These are phyloP conservation scores for Cotesia congregata DNA, from an alignment of 2,888 invertebrate species.

Conservation along the genomic window DNA sequence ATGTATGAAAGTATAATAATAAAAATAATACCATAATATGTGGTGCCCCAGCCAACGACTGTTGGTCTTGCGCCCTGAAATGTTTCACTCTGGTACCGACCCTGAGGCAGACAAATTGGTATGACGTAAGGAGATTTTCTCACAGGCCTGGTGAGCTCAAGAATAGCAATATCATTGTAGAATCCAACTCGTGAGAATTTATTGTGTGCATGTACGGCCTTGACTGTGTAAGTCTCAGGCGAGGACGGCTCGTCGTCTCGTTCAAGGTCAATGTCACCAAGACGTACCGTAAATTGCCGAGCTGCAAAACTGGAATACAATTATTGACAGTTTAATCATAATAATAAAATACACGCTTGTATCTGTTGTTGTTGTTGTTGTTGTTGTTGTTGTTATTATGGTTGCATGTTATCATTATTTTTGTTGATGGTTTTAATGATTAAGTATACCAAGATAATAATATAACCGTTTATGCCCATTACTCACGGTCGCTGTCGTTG, in stretches of 20 bases:
- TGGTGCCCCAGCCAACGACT: slow-evolving; percentile 94
- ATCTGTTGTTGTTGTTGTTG: neutral
- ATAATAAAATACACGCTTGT: neutral
- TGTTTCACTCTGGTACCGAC: slow-evolving; percentile 74
- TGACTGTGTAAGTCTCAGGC: slow-evolving; percentile 84
- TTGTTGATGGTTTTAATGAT: neutral
- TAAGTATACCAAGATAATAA: neutral
- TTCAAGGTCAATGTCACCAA: slow-evolving; percentile 90
- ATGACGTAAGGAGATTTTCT: slow-evolving; percentile 88
- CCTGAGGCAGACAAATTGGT: slow-evolving; percentile 86
- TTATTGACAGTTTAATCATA: neutral
- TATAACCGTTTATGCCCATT: neutral
- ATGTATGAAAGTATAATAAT: slow-evolving; percentile 3
- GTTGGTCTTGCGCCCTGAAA: slow-evolving; percentile 85
- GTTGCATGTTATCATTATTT: neutral
- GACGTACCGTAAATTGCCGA: slow-evolving; percentile 88
- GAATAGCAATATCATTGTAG: slow-evolving; percentile 94
- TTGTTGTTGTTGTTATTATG: neutral
- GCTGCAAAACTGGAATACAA: slow-evolving; percentile 76
- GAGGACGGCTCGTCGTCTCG: slow-evolving; percentile 88
- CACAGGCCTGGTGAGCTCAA: slow-evolving; percentile 80
- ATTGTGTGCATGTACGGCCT: slow-evolving; percentile 85
- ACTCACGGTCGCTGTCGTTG: slow-evolving; percentile 89
- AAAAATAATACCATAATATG: slow-evolving; percentile 78
- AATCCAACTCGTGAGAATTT: slow-evolving; percentile 91